Base-by-base conservation (phyloP, 2,888 invertebrate species). In the Ichneumoninae sp. region DNA sequence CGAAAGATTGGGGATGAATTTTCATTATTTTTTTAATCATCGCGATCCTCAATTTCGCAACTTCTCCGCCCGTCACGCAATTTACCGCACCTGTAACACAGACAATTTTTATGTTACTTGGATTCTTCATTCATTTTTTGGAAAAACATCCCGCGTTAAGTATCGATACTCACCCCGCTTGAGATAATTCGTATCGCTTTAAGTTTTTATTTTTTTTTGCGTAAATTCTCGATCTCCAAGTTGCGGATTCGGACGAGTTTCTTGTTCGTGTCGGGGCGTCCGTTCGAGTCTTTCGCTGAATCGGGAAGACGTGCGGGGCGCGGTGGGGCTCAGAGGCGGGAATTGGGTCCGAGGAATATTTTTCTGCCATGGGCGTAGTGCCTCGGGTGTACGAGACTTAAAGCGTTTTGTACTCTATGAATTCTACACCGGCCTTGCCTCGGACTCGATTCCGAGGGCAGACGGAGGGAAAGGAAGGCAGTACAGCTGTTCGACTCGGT, bases 401-500 rank as follows among this genome's bases (percentile, higher is more conserved):
- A 36, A 30, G 66, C 47, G 40, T 54, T 68, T 69, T 26, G 63
- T 66, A 68, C 26, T 54, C 54, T 22, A 40, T n/a, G 57, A 57
- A 36, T 83, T 74, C 78, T 57, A 36, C 60, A 66, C 13, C 65
- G 33, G 54, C 36, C 10, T 54, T 73, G 40, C n/a, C 63, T 16
- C 76, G 63, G 68, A 81, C 76, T 36, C 52, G 70, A 77, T 54
- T 52, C 52, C 68, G 77, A 71, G 71, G 63, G 75, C 22, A 54
- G 36, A 73, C 44, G 74, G 73, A 80, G 70, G 77, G 47, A 71
- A 83, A 86, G 85, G 81, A 84, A 83, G 44, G 83, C 83, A 44
- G 83, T 81, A 87, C 88, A 88, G 88, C 88, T 88, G 88, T 84
- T 87, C 78, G 75, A 75, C 78, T 85, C 86, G 81, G 85, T 88